These are phyloP conservation scores for Acanthiza pusilla DNA, from an alignment of 2,797 vertebrate species.

Conservation along the genomic window DNA sequence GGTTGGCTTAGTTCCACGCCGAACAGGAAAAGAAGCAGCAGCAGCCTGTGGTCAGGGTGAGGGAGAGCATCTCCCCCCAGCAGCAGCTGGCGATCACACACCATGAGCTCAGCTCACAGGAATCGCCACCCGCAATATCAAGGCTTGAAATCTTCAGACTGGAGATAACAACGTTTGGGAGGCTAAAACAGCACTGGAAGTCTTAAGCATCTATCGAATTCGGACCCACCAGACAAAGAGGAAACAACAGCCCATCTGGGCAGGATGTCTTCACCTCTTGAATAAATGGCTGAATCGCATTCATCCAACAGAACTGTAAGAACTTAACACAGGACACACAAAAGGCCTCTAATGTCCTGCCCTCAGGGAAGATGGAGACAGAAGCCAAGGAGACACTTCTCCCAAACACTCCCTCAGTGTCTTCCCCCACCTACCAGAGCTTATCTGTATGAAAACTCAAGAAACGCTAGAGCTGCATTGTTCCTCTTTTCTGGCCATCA, in stretches of 20 bases:
- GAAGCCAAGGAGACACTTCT: not conserved
- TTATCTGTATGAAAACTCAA: not conserved
- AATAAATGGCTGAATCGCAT: not conserved
- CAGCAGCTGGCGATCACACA: not conserved
- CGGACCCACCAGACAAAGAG: not conserved
- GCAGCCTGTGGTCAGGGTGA: accelerated
- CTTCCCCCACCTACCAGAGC: not conserved
- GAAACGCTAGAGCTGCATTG: not conserved
- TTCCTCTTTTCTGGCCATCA: not conserved
- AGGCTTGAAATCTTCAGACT: not conserved
- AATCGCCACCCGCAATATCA: not conserved
- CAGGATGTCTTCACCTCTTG: not conserved
- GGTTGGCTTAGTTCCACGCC: not conserved
- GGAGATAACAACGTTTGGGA: not conserved
- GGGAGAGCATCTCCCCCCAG: not conserved
- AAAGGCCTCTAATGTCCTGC: not conserved
- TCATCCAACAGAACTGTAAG: not conserved
- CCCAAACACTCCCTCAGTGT: not conserved
- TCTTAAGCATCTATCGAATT: not conserved
- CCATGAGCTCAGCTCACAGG: not conserved
- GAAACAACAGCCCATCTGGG: not conserved
- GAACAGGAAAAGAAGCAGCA: not conserved
- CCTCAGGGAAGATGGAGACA: not conserved
- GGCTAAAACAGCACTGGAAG: not conserved
- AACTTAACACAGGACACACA: not conserved